These are phyloP conservation scores for Rhinoderma darwinii DNA, from an alignment of 2,113 vertebrate species.

Conservation along the genomic window DNA sequence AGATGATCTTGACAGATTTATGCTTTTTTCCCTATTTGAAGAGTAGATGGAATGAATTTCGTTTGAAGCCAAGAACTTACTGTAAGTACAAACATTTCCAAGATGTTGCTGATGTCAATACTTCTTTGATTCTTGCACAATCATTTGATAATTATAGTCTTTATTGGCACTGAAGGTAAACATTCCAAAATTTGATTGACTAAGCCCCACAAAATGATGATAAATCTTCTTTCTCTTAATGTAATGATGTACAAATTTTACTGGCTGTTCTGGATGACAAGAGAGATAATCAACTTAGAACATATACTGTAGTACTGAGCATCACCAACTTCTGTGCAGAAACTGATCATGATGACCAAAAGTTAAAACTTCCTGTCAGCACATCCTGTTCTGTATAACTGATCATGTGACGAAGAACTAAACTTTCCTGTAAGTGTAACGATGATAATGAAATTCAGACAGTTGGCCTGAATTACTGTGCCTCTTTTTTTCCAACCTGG, in stretches of 20 bases:
- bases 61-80: slow-evolving; percentile 25
- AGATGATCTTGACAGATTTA: slow-evolving; percentile 24
- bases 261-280: neutral
- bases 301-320: neutral
- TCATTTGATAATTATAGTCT: slow-evolving; percentile 1
- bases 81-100: slow-evolving; percentile 27
- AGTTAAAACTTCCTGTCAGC: too few species aligned
- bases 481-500: too few species aligned
- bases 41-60: slow-evolving; percentile 8
- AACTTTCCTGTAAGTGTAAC: too few species aligned
- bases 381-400: too few species aligned
- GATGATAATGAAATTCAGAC: too few species aligned
- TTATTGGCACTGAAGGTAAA: neutral
- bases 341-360: neutral
- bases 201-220: neutral
- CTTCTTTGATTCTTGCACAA: neutral
- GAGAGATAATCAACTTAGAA: neutral
- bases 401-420: too few species aligned
- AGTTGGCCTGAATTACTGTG: too few species aligned
- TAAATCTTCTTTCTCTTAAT: neutral
- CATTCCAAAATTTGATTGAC: neutral
- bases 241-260: neutral
- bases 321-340: neutral
- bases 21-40: too few species aligned
- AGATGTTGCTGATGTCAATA: neutral